Evolutionary conservation across 2,113 vertebrate species (phyloP), one percentile per base, ranked within the genome.

Genomic region (Panthera uncia): DNA sequence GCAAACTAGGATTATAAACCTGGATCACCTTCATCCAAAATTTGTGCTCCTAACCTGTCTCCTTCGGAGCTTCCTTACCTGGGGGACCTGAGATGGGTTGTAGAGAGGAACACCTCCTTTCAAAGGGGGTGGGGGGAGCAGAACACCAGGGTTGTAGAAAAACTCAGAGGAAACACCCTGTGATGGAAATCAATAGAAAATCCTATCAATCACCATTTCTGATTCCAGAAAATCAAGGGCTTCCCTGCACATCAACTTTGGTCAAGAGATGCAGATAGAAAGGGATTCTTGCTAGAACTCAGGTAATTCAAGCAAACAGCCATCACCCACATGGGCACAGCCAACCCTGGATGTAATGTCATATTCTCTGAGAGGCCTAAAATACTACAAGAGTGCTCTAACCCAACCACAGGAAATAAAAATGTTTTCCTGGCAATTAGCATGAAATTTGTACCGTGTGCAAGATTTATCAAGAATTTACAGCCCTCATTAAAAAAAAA

Each of bases 1-100:
- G 36, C 12, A 78, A 48, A 45, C n/a, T 61, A 15, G 41, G 25
- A 71, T 11, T 38, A 25, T 33, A 48, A 74, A 66, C n/a, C 38
- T 13, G 7, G 38, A 15, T 27, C 83, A 92, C 29, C 74, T 73
- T 79, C 65, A 63, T 68, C 36, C 36, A 55, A 65, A 89, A 29
- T 82, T 27, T 55, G 69, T n/a, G 71, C 33, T 82, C 48, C 50
- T 19, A 36, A 10, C 27, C 41, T 61, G 25, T 31, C 18, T 74
- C 74, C 21, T 14, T 12, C 81, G 3, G 25, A 18, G 12, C 7
- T 4, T 5, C 81, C 98, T 98, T 92, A 99, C 99, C 99, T 98
- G 98, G 71, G 98, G 66, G 0, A 99, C 88, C 94, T 99, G 98
- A 61, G 69, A 65, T 33, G 99, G 99, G 63, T 98, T 99, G 97